Conservation (phyloP, 2,888 invertebrate genomes). For the Agrotis segetum region DNA sequence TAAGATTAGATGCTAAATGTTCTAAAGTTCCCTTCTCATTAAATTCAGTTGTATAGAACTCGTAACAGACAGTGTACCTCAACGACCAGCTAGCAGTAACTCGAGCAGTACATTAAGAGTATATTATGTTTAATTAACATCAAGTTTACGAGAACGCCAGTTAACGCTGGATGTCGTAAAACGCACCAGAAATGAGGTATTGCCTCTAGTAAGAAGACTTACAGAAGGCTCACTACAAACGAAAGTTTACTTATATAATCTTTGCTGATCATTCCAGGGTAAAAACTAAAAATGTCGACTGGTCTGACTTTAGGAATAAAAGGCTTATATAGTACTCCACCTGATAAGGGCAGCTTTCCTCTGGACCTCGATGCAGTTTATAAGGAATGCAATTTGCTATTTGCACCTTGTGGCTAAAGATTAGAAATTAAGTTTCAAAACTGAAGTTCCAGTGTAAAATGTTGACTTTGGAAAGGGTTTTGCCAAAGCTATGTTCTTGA, state of each 20-base stretch:
- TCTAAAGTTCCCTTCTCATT: background rate
- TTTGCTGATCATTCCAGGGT: background rate
- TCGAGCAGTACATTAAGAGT: constrained; percentile 48
- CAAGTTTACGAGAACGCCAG: constrained; percentile 59
- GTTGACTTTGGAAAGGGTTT: no score
- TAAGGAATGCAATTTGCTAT: constrained; percentile 96
- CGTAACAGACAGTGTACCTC: constrained; percentile 1
- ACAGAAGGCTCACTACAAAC: constrained; percentile 18
- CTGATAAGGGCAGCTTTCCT: constrained; percentile 99
- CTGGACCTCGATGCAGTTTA: constrained; percentile 98
- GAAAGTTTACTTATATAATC: background rate
- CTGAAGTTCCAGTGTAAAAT: constrained; percentile 32
- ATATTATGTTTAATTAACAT: constrained; percentile 68
- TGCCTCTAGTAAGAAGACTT: accelerated
- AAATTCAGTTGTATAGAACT: no score
- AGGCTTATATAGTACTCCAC: no score
- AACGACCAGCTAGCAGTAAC: background rate
- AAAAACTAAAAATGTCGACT: no score
- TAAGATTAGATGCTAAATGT: background rate
- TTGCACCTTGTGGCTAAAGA: constrained; percentile 98
- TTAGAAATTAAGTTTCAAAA: constrained; percentile 95
- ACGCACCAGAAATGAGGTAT: constrained; percentile 55
- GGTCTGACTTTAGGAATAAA: no score
- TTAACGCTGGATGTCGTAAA: constrained; percentile 58
- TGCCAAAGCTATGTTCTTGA: no score